Conservation (phyloP, 2,113 vertebrate species). For the Natator depressus region DNA sequence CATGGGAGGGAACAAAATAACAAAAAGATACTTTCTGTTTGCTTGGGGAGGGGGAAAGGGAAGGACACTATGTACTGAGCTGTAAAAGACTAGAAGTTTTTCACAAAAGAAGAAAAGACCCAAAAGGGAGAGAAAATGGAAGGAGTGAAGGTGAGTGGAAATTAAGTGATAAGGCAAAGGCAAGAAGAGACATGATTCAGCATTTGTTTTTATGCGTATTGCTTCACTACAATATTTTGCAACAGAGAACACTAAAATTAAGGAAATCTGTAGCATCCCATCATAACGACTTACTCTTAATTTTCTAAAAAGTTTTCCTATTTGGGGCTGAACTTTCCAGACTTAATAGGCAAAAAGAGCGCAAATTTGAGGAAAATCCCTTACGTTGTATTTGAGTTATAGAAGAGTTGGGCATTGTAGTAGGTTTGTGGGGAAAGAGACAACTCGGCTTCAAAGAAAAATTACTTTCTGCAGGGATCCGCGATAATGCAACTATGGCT, state of each 20-base stretch:
- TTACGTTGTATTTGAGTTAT: neutral
- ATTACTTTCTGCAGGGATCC: neutral
- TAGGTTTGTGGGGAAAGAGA: neutral
- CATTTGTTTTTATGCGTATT: neutral
- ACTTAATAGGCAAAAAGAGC: neutral
- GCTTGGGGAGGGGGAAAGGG: neutral
- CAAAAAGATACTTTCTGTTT: neutral
- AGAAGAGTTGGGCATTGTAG: neutral
- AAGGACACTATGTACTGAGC: neutral
- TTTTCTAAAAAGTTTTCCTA: neutral
- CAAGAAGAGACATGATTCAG: neutral
- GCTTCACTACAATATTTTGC: neutral
- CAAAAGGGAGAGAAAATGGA: conserved; percentile 6
- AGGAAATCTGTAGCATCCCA: neutral
- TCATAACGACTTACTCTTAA: neutral
- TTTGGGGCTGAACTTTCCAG: neutral
- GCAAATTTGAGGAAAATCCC: neutral
- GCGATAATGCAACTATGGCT: neutral
- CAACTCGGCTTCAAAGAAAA: neutral
- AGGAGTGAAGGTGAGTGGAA: neutral
- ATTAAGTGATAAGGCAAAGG: neutral
- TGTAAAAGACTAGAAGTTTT: neutral
- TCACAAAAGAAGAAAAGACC: neutral
- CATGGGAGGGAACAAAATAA: neutral
- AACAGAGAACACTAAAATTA: neutral